Percentiles rank a stretch among this genome's conserved stretches.
Conservation (phyloP, 2,113 vertebrate species). For the Crotalus tigris region DNA sequence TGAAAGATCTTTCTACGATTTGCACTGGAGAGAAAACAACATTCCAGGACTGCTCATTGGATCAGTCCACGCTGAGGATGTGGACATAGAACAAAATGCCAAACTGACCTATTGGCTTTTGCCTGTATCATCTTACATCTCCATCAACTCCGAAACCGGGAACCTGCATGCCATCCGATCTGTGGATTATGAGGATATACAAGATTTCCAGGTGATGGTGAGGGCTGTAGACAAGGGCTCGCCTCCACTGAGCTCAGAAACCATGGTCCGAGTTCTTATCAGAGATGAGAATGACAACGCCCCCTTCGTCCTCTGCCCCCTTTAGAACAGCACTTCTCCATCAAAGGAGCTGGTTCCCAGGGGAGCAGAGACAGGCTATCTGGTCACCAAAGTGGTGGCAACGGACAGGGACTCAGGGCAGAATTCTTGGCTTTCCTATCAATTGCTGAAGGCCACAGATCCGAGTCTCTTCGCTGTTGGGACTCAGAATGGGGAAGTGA, state of each 20-base stretch:
- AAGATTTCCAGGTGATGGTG: too few species aligned
- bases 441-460: conserved; percentile 6
- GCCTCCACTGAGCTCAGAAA: too few species aligned
- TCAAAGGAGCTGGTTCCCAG: not conserved
- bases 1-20: not conserved
- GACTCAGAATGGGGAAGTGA: conserved; percentile 54
- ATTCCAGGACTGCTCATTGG: not conserved
- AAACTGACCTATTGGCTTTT: not conserved
- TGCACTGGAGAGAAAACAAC: not conserved
- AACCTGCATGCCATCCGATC: conserved; percentile 22
- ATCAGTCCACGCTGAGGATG: not conserved
- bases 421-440: too few species aligned
- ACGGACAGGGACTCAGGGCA: conserved; percentile 67
- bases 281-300: conserved; percentile 61
- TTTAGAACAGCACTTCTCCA: conserved; percentile 21
- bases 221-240: too few species aligned
- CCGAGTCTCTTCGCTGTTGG: conserved; percentile 61
- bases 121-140: conserved; percentile 44
- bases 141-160: conserved; percentile 63
- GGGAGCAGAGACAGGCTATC: conserved; percentile 11
- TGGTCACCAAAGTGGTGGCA: conserved; percentile 48
- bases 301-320: conserved; percentile 59
- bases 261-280: conserved; percentile 17
- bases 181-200: conserved; percentile 53
- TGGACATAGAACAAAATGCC: not conserved